Conservation (phyloP, 2,888 invertebrate genomes). For the Sialis fuliginosa region DNA sequence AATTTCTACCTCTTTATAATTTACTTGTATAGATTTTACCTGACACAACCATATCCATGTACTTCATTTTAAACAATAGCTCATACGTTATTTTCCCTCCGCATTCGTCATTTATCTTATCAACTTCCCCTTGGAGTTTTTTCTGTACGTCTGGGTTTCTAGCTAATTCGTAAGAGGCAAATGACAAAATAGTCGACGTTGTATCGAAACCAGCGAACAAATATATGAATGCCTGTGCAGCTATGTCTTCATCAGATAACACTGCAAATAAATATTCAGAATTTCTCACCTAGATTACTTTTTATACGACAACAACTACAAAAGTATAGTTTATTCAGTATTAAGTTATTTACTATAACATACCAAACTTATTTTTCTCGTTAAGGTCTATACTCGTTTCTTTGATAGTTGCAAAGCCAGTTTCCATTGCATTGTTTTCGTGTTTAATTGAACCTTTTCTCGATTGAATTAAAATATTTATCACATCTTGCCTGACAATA, state of each 20-base stretch:
- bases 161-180: slow-evolving; percentile 20
- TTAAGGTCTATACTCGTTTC: no score
- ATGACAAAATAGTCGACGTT: neutral
- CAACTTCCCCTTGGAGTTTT: slow-evolving; percentile 33
- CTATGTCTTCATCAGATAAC: neutral
- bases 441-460: no score
- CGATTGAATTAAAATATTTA: no score
- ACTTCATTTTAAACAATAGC: slow-evolving; percentile 29
- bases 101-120: slow-evolving; percentile 23
- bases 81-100: slow-evolving; percentile 28
- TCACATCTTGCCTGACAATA: no score
- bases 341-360: no score
- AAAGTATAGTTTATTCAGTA: no score
- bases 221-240: neutral
- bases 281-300: no score
- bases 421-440: no score
- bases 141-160: slow-evolving; percentile 37
- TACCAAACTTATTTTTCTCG: no score
- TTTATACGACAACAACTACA: no score
- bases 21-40: slow-evolving; percentile 15
- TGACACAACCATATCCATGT: slow-evolving; percentile 37
- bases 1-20: no score
- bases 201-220: neutral
- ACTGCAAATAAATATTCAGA: neutral
- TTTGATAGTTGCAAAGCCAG: no score